These are phyloP conservation scores for Ormia ochracea DNA, from an alignment of 2,888 invertebrate genomes.

Conservation along the genomic window DNA sequence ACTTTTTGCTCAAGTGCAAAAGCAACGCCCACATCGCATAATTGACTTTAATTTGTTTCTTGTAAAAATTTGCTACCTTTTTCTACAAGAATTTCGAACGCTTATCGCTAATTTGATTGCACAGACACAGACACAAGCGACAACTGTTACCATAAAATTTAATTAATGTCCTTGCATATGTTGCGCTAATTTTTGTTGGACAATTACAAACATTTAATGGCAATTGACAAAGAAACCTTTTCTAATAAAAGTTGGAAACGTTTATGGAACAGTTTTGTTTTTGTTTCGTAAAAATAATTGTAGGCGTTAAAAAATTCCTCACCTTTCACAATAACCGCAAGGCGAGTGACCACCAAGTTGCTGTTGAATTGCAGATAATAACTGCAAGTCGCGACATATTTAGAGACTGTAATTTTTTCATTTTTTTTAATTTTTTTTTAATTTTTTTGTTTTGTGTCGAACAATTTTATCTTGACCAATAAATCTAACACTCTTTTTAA, in stretches of 20 bases:
- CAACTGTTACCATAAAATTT: slow-evolving; percentile 65
- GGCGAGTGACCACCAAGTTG: slow-evolving; percentile 26
- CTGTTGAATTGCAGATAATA: neutral
- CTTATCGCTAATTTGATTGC: slow-evolving; percentile 49
- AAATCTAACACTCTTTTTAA: slow-evolving; percentile 54
- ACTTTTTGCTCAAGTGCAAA: too few species aligned
- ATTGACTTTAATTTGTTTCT: slow-evolving; percentile 1
- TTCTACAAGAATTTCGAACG: neutral
- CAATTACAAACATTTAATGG: slow-evolving; percentile 50
- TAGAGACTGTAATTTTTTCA: slow-evolving; percentile 57
- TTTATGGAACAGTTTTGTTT: slow-evolving; percentile 58
- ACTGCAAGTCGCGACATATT: slow-evolving; percentile 58
- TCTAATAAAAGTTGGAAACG: slow-evolving; percentile 36
- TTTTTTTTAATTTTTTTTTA: too few species aligned
- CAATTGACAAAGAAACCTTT: slow-evolving; percentile 44
- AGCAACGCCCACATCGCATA: neutral
- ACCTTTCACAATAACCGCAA: slow-evolving; percentile 29
- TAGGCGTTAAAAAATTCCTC: slow-evolving; percentile 66
- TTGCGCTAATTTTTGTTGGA: slow-evolving; percentile 64
- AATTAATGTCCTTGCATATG: slow-evolving; percentile 65
- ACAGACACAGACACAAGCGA: slow-evolving; percentile 8
- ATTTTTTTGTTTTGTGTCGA: neutral
- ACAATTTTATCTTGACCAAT: slow-evolving; percentile 50
- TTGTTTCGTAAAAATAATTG: slow-evolving; percentile 63
- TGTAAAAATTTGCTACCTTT: neutral